Evolutionary conservation across 1,140 invertebrate genomes (phyloP), one percentile per base, ranked within the genome.

Genomic region (Ceratitis capitata): DNA sequence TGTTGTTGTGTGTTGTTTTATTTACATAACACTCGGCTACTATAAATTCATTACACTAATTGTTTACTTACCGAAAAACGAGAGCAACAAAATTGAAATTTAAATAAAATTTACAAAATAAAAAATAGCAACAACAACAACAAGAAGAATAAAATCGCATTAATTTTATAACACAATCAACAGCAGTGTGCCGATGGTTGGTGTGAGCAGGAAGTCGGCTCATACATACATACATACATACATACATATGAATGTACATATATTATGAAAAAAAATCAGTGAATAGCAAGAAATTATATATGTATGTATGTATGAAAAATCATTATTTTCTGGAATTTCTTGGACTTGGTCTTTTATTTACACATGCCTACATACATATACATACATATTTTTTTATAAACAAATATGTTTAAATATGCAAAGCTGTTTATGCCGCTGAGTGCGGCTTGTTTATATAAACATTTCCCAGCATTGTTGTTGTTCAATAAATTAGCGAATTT

Each of bases 31-130:
- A 42, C 69, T 47, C 19, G 39, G 5, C 69, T 45, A 39, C 69
- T 45, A 78, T 78, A 78, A 78, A 78, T 78, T 78, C 69, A 78
- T 78, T 78, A 45, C n/a, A 78, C 39, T 78, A 78, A 78, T 78
- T 78, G 69, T 78, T 78, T 78, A 78, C 16, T 45, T 78, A 78
- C 69, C 69, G 51, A 78, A 47, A 45, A 78, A 78, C 69, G 69
- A 42, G 69, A 78, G 69, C 69, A 45, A 19, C 7, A 23, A 78
- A n/a, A 78, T 78, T 78, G 69, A 5, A 78, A 45, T 78, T 78
- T 23, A 47, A 78, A 78, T 78, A 78, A 78, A 78, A 64, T 23
- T 64, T 23, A 9, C 19, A 3, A 64, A 78, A 78, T 12, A 78
- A n/a, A 74, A 74, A 78, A 32, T 64, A 78, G n/a, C n/a, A n/a